Base-by-base conservation (phyloP, 2,797 vertebrate genomes). In the Borostomias antarcticus region DNA sequence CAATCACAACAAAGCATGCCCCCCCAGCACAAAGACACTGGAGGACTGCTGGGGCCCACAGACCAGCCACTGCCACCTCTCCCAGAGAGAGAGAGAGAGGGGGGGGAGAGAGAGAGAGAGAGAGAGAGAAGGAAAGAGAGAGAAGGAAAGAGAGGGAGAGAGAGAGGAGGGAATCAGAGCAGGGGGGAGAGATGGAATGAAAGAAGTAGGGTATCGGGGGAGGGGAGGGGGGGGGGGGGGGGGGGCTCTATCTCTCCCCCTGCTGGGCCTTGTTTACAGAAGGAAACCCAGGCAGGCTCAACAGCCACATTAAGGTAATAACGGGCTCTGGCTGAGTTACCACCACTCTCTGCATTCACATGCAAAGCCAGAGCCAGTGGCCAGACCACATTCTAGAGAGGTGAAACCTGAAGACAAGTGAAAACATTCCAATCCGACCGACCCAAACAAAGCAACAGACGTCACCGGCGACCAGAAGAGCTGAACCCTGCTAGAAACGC, bases 1-100 rank as follows among this genome's bases (percentile, higher is more conserved):
- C 78, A 57, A 86, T 89, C 82, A 83, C 81, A 92, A 91, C 90
- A 92, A 91, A 90, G 85, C 61, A 51, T 11, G 62, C 70, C 71
- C 79, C 65, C 40, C 40, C 75, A 66, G 69, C 77, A 89, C 82
- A 87, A 87, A 89, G 83, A 83, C 77, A 73, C 69, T 74, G 63
- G 71, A 76, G 59, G 67, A 78, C 45, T 47, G 8, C 21, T 35
- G 74, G 75, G 64, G 73, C 51, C 63, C 66, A 70, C 64, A 56
- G 68, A 67, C 63, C 25, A 63, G 74, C 78, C 32, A 67, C 74
- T 67, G 64, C 70, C 67, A 75, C 37, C 50, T 75, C 78, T 74
- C 15, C 68, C 15, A 47, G 48, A 68, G 64, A 52, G 13, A 62
- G 58, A 56, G 48, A 43, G 40, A 56, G 58, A 59, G 60, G 23